phyloP scores from a whole-genome alignment of 1,140 invertebrate genomes.

The Drosophila nigrodunni region DNA sequence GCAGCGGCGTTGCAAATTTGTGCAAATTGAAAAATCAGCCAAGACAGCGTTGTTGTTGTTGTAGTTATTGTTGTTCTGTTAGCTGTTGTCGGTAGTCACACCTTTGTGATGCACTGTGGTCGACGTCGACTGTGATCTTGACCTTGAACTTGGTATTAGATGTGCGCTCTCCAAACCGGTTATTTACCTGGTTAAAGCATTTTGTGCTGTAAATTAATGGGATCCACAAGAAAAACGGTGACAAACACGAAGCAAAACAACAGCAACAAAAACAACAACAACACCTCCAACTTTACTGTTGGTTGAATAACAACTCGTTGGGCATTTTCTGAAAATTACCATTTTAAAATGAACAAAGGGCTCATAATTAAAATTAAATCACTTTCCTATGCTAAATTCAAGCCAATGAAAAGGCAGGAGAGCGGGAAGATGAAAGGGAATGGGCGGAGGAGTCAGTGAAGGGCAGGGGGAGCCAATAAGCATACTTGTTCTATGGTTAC shows the following conservation, averaged over 20 bases:
- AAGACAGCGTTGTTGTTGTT: slow-evolving; percentile 31
- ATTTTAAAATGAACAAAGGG: slow-evolving; percentile 54
- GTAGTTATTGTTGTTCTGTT: slow-evolving; percentile 18
- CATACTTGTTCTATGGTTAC: slow-evolving; percentile 33
- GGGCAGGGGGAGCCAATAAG: background rate
- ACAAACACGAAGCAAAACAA: slow-evolving; percentile 37
- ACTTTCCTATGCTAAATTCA: slow-evolving; percentile 44
- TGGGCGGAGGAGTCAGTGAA: no score
- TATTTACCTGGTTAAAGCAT: slow-evolving; percentile 34
- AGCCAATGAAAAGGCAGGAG: slow-evolving; percentile 17
- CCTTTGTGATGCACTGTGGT: slow-evolving; percentile 50
- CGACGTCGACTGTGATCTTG: slow-evolving; percentile 47
- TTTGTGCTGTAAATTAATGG: slow-evolving; percentile 71
- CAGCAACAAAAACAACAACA: slow-evolving; percentile 5
- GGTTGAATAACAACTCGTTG: slow-evolving; percentile 40
- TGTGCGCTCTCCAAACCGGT: slow-evolving; percentile 73
- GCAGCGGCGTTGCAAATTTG: slow-evolving; percentile 19
- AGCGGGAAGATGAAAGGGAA: background rate
- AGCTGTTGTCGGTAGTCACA: slow-evolving; percentile 50
- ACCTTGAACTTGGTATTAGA: slow-evolving; percentile 81
- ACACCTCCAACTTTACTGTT: slow-evolving; percentile 14
- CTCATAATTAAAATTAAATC: slow-evolving; percentile 56
- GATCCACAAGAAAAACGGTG: slow-evolving; percentile 58
- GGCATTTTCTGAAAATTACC: slow-evolving; percentile 46
- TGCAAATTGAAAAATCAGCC: slow-evolving; percentile 38